Evolutionary conservation across 2,888 invertebrate species (phyloP).

Genomic region (Hyalella azteca): DNA sequence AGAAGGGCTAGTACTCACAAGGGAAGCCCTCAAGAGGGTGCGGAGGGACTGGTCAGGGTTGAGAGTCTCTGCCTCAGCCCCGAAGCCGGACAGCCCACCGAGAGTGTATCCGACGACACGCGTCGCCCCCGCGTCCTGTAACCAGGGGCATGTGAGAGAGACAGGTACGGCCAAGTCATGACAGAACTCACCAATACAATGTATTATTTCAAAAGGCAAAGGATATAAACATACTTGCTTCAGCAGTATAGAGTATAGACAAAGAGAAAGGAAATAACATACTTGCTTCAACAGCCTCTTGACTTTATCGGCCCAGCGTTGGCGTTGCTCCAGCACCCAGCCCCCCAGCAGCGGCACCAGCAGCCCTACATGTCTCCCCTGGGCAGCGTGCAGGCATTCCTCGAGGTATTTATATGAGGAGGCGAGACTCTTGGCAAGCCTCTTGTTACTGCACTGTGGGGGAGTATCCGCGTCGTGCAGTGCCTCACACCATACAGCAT

Average conservation of each 20-base stretch:
- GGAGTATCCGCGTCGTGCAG: constrained; percentile 18
- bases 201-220: neutral
- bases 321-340: neutral
- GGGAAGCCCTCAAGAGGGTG: neutral
- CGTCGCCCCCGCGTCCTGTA: neutral
- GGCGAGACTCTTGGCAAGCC: neutral
- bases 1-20: neutral
- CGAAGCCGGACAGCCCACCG: neutral
- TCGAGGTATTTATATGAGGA: neutral
- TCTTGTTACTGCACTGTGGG: neutral
- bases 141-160: neutral
- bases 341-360: constrained; percentile 7
- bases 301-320: neutral
- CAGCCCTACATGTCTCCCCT: neutral
- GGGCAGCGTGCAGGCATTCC: neutral
- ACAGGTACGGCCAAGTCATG: neutral
- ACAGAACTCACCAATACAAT: neutral
- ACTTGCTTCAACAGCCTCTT: neutral
- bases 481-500: neutral
- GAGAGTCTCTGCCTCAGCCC: neutral
- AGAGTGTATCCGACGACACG: neutral
- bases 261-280: neutral
- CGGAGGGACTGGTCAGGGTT: neutral
- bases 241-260: neutral
- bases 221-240: neutral